Evolutionary conservation across 2,113 vertebrate species (phyloP), one percentile per base, ranked within the genome.

Genomic region (Centrocercus urophasianus): DNA sequence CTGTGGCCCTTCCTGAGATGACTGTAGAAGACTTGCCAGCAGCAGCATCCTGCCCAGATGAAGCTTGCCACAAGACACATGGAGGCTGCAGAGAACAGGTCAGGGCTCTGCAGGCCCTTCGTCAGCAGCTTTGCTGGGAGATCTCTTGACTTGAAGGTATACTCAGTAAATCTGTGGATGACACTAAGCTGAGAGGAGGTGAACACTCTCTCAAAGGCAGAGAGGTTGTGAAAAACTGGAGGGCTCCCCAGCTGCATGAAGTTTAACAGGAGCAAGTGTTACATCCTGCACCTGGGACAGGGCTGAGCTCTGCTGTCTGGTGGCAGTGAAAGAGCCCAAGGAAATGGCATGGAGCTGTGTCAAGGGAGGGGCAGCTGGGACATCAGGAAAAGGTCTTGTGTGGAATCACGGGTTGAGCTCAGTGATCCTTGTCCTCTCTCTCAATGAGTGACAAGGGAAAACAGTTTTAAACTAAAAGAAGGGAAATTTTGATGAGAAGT

Each of bases 1-100:
- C 59, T 61, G n/a, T 69, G 28, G 27, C 34, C 2, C 0, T 57
- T 48, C 36, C 48, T 4, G 4, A 61, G 22, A 24, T 67, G 22
- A 25, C 6, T 1, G 67, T 20, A 40, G 81, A 34, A 66, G 78
- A 9, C 48, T 34, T 6, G 8, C 1, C 0, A 0, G 22, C 34
- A 38, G 42, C 15, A 6, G 1, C 1, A 22, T 0, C 25, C 66
- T 82, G 36, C n/a, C 48, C 63, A 11, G 0, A 4, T 48, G 27
- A 43, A 40, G 10, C 0, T 1, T 52, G 20, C 48, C 18, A 10
- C 34, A 47, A 21, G 24, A n/a, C 59, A 38, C 0, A 34, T 7
- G 34, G 28, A 0, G 0, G 80, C 50, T 61, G 56, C 60, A n/a
- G 17, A 50, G 43, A 63, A 63, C n/a, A 5, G 1, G 1, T 13